phyloP scores from a whole-genome alignment of 1,140 invertebrate species.

The Agraylea sexmaculata region DNA sequence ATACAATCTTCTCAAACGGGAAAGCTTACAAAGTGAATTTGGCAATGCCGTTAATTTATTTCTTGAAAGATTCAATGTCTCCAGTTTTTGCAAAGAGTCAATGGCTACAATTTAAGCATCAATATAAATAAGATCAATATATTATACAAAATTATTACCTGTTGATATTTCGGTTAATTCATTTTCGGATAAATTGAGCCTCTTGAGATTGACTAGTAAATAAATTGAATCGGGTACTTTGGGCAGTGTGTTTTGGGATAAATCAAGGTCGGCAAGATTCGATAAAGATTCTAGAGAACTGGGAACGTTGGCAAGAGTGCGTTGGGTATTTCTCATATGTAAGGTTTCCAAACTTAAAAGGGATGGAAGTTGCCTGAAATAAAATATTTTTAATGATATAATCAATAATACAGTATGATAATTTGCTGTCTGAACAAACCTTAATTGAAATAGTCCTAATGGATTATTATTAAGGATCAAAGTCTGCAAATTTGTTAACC shows the following conservation, averaged over 20 bases:
- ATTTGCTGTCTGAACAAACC: conserved; percentile 39
- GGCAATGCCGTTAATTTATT: conserved; percentile 83
- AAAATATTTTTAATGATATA: conserved; percentile 9
- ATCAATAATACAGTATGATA: conserved; percentile 6
- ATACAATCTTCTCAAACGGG: conserved; percentile 73
- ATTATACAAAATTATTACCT: conserved; percentile 44
- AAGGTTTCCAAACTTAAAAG: conserved; percentile 81
- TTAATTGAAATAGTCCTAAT: conserved; percentile 90
- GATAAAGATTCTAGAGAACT: conserved; percentile 75
- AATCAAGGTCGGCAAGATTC: conserved; percentile 82
- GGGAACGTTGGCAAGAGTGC: conserved; percentile 87
- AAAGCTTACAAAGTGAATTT: conserved; percentile 76
- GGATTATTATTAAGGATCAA: conserved; percentile 95
- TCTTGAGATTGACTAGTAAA: conserved; percentile 71
- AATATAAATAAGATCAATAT: not conserved
- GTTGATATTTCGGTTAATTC: conserved; percentile 76
- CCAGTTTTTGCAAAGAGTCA: conserved; percentile 88
- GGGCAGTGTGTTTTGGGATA: conserved; percentile 83
- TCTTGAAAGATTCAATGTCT: conserved; percentile 85
- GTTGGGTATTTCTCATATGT: conserved; percentile 88
- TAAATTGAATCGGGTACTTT: conserved; percentile 92
- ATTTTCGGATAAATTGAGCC: conserved; percentile 92
- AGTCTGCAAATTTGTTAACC: conserved; percentile 87
- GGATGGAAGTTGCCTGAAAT: conserved; percentile 74
- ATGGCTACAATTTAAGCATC: conserved; percentile 34